These are phyloP conservation scores for Trachelus stipa DNA, from an alignment of 2,888 invertebrate genomes.

Conservation along the genomic window DNA sequence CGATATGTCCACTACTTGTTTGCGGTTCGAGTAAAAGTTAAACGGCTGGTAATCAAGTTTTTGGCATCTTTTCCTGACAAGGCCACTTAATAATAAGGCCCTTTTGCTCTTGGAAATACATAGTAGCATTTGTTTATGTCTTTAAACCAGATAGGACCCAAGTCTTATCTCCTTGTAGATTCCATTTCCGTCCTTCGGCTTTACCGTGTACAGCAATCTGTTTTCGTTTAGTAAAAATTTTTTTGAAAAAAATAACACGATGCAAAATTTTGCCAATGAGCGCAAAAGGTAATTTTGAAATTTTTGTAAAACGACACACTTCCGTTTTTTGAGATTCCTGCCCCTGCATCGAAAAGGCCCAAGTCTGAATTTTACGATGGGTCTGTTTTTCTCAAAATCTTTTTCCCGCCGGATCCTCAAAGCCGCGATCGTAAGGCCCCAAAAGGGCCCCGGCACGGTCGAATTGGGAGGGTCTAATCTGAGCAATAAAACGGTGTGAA, in stretches of 20 bases:
- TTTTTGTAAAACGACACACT: not conserved
- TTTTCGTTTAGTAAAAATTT: constrained; percentile 20
- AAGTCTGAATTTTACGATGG: not conserved
- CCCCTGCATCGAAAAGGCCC: not conserved
- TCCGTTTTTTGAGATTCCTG: not conserved
- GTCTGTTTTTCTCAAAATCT: not conserved
- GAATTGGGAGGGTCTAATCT: constrained; percentile 27
- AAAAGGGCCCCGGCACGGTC: not conserved
- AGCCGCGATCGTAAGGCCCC: not conserved
- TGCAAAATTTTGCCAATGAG: not conserved
- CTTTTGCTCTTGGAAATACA: constrained; percentile 20
- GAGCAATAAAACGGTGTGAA: constrained; percentile 55
- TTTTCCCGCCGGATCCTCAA: not conserved
- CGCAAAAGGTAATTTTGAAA: not conserved
- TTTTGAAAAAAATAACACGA: not conserved
- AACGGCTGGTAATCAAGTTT: constrained; percentile 42
- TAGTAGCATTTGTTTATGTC: constrained; percentile 9
- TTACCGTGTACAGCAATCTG: constrained; percentile 25
- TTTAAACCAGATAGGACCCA: constrained; percentile 32
- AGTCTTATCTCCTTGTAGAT: constrained; percentile 32
- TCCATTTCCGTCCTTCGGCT: constrained; percentile 12
- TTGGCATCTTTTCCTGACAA: constrained; percentile 41
- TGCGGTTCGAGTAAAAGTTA: constrained; percentile 51
- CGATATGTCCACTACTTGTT: constrained; percentile 44
- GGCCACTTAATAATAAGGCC: constrained; percentile 47